phyloP scores from a whole-genome alignment of 2,113 vertebrate genomes.

The Picathartes gymnocephalus region DNA sequence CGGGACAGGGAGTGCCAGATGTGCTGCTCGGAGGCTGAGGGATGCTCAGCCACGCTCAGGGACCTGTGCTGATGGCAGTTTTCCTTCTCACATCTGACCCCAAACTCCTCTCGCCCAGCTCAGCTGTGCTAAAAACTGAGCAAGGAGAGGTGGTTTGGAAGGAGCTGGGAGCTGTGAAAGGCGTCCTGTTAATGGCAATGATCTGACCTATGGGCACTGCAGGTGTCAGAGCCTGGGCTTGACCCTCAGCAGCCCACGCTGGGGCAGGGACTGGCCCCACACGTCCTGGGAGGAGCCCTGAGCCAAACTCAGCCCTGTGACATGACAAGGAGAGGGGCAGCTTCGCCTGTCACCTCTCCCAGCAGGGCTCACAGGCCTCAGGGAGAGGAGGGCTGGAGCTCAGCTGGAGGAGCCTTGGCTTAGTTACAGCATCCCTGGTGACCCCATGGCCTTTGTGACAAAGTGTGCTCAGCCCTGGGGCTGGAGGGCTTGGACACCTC shows the following conservation, averaged over 20 bases:
- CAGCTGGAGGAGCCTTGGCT: slow-evolving; percentile 4
- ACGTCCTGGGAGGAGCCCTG: neutral
- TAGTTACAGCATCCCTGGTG: neutral
- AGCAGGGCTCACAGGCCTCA: neutral
- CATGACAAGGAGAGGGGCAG: neutral
- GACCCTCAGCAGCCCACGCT: neutral
- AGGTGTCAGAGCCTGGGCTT: neutral
- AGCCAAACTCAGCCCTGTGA: neutral
- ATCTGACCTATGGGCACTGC: neutral
- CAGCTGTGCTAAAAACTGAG: neutral
- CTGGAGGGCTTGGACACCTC: neutral
- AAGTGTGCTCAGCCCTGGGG: neutral
- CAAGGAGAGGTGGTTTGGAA: neutral
- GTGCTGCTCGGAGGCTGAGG: neutral
- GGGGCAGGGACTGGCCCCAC: neutral
- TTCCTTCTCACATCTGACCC: neutral
- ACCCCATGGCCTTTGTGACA: slow-evolving; percentile 15
- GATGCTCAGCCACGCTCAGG: neutral
- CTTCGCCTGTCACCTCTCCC: neutral
- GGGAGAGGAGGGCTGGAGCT: neutral
- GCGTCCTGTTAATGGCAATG: accelerated
- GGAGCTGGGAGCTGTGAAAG: neutral
- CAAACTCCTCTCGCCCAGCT: neutral
- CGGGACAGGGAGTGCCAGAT: neutral
- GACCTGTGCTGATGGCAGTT: neutral